These are phyloP conservation scores for Zoroaster sp. DNA, from an alignment of 53 echinoderm and acorn worm genomes.

Conservation along the genomic window DNA sequence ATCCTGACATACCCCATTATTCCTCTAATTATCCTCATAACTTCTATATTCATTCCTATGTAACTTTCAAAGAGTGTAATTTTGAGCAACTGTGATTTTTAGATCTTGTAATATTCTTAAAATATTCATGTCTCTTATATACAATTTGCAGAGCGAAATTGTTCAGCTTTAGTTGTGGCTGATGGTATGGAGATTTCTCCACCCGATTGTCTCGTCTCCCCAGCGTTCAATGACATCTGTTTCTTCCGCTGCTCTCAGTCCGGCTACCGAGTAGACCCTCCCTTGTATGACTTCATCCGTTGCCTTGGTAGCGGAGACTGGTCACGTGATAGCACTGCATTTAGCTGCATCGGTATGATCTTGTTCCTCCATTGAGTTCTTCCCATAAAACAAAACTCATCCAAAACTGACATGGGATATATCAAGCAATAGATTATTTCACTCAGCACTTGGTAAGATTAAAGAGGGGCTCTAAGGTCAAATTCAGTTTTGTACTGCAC, in stretches of 20 bases:
- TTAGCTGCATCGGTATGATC: conserved; percentile 68
- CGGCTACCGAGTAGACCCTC: conserved; percentile 72
- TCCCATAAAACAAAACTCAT: neutral
- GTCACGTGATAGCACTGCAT: conserved; percentile 58
- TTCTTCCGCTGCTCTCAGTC: conserved; percentile 51
- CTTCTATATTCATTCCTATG: too few species aligned
- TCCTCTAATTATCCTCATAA: too few species aligned
- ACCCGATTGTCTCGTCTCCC: conserved; percentile 34
- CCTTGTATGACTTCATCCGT: conserved; percentile 45
- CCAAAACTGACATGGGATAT: too few species aligned
- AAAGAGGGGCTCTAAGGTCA: too few species aligned
- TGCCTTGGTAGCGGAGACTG: conserved; percentile 77
- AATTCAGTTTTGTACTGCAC: too few species aligned
- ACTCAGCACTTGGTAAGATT: too few species aligned
- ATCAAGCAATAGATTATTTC: too few species aligned
- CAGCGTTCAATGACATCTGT: conserved; percentile 68
- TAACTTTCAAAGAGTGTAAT: too few species aligned
- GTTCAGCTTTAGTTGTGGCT: conserved; percentile 19
- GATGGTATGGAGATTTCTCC: conserved; percentile 60
- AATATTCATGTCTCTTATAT: too few species aligned
- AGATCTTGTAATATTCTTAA: too few species aligned
- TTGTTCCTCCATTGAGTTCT: neutral
- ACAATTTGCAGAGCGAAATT: conserved; percentile 43
- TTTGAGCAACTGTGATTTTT: too few species aligned
- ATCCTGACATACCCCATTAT: too few species aligned